Percentiles rank a stretch among this genome's conserved stretches.
Evolutionary conservation across 2,797 vertebrate species (phyloP).

Genomic region (Tapirus indicus): DNA sequence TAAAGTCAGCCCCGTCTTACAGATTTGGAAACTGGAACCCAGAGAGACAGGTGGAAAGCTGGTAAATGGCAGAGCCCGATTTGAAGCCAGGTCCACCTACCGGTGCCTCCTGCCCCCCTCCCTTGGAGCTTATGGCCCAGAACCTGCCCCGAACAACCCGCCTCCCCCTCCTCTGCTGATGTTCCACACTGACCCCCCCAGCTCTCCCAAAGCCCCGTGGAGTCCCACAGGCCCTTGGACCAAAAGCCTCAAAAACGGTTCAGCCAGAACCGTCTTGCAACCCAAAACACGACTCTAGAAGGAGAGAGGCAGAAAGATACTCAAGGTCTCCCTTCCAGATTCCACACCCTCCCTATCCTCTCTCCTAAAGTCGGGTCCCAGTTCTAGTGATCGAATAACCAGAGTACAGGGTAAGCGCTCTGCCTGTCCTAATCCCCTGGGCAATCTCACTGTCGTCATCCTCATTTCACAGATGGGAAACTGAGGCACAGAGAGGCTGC

Average conservation of each 20-base stretch:
- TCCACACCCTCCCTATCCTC: fast-evolving
- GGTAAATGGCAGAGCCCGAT: neutral
- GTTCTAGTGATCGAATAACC: too few species aligned
- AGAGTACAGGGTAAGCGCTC: too few species aligned
- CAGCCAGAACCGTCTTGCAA: neutral
- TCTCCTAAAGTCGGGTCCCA: neutral
- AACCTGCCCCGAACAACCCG: neutral
- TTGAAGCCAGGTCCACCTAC: neutral
- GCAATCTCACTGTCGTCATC: neutral
- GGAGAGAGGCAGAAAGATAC: neutral
- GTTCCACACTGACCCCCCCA: fast-evolving
- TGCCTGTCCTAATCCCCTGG: neutral
- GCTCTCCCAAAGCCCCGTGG: neutral
- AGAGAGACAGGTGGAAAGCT: neutral
- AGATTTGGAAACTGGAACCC: neutral
- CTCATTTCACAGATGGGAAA: constrained; percentile 47
- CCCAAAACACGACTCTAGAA: neutral
- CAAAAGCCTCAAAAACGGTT: neutral
- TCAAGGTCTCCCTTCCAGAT: fast-evolving
- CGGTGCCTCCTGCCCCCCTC: fast-evolving
- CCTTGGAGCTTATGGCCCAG: neutral
- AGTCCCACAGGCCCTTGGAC: neutral
- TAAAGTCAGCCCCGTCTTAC: neutral
- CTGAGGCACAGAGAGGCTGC: constrained; percentile 8
- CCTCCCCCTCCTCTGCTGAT: neutral